Percentiles rank a stretch among this genome's conserved stretches.
Conservation (phyloP, 1,140 invertebrate genomes). For the Bombus confusus region DNA sequence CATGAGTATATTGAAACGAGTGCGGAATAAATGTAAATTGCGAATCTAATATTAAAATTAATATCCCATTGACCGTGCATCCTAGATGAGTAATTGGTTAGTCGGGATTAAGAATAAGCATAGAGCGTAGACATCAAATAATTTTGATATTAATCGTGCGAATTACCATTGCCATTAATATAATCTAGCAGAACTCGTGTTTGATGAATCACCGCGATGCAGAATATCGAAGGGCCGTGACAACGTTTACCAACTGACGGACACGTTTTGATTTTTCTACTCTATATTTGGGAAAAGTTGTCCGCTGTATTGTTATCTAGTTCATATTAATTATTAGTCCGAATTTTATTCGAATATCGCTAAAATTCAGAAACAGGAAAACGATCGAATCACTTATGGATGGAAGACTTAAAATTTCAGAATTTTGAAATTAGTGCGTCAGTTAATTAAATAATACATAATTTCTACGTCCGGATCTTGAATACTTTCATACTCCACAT, state of each 20-base stretch:
- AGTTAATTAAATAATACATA: too few species aligned
- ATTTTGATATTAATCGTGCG: constrained; percentile 66
- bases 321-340: neutral
- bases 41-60: neutral
- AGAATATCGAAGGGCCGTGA: constrained; percentile 34
- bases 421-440: neutral
- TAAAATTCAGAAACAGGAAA: neutral
- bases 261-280: neutral
- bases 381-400: neutral
- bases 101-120: constrained; percentile 42
- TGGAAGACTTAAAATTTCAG: neutral
- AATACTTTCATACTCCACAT: too few species aligned
- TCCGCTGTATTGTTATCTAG: neutral
- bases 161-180: constrained; percentile 53
- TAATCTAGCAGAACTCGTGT: constrained; percentile 47
- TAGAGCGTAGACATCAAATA: constrained; percentile 60
- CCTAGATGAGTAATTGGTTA: constrained; percentile 22
- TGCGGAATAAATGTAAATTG: constrained; percentile 9
- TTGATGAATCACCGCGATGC: constrained; percentile 26
- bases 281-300: neutral
- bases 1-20: constrained; percentile 13
- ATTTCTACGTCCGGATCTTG: too few species aligned
- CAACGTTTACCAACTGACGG: neutral
- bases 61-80: constrained; percentile 10
- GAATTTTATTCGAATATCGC: neutral